A percentile compares a stretch with the other conserved stretches of the same genome.
These are phyloP conservation scores for Hippocampus barbouri DNA, from an alignment of 2,113 vertebrate genomes.

Conservation along the genomic window DNA sequence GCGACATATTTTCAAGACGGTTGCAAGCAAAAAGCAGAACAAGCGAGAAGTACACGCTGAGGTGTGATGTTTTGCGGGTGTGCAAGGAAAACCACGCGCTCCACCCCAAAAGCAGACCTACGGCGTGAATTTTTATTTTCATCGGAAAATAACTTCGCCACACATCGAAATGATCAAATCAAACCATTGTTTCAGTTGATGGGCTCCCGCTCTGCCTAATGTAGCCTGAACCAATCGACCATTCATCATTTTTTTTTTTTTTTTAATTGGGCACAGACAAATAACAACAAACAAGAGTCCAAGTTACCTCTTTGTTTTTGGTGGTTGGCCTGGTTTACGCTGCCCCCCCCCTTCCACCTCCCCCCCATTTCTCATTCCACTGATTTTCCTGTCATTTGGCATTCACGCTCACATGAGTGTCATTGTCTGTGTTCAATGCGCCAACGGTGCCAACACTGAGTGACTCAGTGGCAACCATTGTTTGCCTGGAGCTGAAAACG, in stretches of 20 bases:
- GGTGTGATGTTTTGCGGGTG: slow-evolving; percentile 21
- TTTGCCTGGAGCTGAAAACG: slow-evolving; percentile 4
- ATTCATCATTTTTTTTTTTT: neutral
- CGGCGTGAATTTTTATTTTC: slow-evolving; percentile 4
- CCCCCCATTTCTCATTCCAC: slow-evolving; percentile 26
- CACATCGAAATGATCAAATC: neutral
- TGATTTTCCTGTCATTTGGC: slow-evolving; percentile 27
- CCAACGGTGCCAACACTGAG: slow-evolving; percentile 15
- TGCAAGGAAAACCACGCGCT: slow-evolving; percentile 40
- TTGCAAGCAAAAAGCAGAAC: neutral
- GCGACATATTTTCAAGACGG: too few relatives aligned
- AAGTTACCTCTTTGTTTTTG: slow-evolving; percentile 45
- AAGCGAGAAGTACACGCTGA: neutral
- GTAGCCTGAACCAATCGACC: slow-evolving; percentile 24
- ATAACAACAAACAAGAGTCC: slow-evolving; percentile 20
- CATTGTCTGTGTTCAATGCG: slow-evolving; percentile 38
- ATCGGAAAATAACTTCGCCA: neutral
- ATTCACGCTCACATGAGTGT: slow-evolving; percentile 22
- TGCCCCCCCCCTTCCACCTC: neutral
- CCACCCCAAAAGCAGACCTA: slow-evolving; percentile 43
- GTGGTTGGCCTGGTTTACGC: slow-evolving; percentile 18
- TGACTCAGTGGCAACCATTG: slow-evolving; percentile 37
- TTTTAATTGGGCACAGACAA: slow-evolving; percentile 19
- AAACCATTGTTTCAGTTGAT: neutral
- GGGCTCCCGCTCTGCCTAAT: slow-evolving; percentile 12